A percentile compares a stretch with the other conserved stretches of the same genome.
phyloP scores from a whole-genome alignment of 2,888 invertebrate genomes.

The Saturnia japonica region DNA sequence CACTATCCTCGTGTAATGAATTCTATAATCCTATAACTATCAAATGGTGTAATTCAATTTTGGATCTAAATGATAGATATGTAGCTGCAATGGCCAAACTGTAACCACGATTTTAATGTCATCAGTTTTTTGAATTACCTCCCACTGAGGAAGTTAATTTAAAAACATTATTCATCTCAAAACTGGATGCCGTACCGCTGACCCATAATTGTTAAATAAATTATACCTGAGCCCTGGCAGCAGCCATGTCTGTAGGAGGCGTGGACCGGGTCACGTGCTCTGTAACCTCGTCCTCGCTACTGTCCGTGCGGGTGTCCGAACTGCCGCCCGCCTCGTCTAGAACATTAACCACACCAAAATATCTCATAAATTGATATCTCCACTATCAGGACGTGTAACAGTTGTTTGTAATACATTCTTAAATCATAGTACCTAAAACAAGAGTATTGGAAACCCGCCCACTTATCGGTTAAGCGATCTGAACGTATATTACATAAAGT shows the following conservation, averaged over 20 bases:
- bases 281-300: slow-evolving; percentile 91
- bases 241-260: slow-evolving; percentile 67
- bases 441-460: neutral
- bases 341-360: slow-evolving; percentile 25
- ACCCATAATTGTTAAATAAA: neutral
- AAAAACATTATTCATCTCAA: too few relatives aligned
- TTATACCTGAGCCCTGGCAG: slow-evolving; percentile 71
- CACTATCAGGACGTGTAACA: too few relatives aligned
- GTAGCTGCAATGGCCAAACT: too few relatives aligned
- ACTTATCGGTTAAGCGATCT: neutral
- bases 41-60: too few relatives aligned
- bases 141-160: too few relatives aligned
- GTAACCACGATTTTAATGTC: too few relatives aligned
- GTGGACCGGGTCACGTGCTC: slow-evolving; percentile 83
- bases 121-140: too few relatives aligned
- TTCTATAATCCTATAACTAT: too few relatives aligned
- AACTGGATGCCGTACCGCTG: too few relatives aligned
- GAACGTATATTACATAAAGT: neutral
- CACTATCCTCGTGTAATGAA: too few relatives aligned
- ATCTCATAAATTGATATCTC: neutral
- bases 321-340: slow-evolving; percentile 86
- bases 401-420: neutral
- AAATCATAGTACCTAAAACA: neutral
- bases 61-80: too few relatives aligned
- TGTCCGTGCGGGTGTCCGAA: slow-evolving; percentile 83